Evolutionary conservation across 2,888 invertebrate species (phyloP).

Genomic region (Byasa hedistus): DNA sequence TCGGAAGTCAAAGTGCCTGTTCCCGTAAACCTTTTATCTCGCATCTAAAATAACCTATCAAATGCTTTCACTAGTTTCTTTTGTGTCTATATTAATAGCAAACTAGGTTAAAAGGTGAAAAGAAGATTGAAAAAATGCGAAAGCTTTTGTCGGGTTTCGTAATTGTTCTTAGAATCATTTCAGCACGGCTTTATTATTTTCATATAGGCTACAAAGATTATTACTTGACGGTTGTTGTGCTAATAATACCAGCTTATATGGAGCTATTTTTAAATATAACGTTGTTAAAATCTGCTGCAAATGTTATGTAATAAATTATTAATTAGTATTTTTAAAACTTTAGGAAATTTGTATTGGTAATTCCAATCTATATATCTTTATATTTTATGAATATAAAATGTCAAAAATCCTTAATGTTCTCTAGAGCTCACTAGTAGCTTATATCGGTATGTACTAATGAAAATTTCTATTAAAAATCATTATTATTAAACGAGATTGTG

Average conservation of each 20-base stretch:
- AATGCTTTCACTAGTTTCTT: conserved; percentile 25
- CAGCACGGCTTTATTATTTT: background rate
- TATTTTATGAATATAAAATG: too few species aligned
- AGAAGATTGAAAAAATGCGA: conserved; percentile 7
- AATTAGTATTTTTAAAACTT: too few species aligned
- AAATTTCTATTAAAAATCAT: background rate
- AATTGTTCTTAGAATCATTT: background rate
- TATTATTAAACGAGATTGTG: background rate
- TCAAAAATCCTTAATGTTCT: background rate
- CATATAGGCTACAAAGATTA: background rate
- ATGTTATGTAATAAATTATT: too few species aligned
- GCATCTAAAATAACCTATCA: conserved; percentile 8
- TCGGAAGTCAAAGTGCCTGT: background rate
- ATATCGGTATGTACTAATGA: background rate
- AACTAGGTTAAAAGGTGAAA: conserved; percentile 12
- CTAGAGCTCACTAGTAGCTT: background rate
- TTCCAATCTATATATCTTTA: too few species aligned
- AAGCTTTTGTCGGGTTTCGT: conserved; percentile 15
- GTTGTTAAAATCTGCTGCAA: too few species aligned
- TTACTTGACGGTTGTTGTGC: too few species aligned
- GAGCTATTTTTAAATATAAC: too few species aligned
- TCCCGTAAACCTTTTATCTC: conserved; percentile 19
- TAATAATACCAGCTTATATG: too few species aligned
- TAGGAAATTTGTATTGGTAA: too few species aligned
- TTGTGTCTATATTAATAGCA: conserved; percentile 25